Base-by-base conservation (phyloP, 2,113 vertebrate species). In the Dryoscopus gambensis region DNA sequence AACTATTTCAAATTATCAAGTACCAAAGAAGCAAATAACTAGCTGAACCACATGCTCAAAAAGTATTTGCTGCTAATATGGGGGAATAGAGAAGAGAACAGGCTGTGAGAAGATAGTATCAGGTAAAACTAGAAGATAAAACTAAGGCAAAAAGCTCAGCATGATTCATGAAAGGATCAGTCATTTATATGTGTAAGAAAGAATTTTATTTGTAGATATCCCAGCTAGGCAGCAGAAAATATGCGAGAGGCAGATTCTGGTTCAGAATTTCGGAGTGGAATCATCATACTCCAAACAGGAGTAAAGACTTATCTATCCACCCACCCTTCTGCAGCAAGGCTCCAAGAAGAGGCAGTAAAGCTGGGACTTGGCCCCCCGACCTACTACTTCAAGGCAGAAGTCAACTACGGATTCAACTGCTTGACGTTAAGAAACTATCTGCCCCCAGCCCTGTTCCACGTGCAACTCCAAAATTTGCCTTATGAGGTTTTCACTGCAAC, bases 1-100 rank as follows among this genome's bases (percentile, higher is more conserved):
- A 89, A 93, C 57, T 74, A 84, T 52, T 91, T 79, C 91, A 86
- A 82, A 91, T 73, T 35, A 85, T 40, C 47, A 96, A 90, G 68
- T 28, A 82, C 13, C 60, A 79, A 87, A 31, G 49, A 79, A 79
- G 46, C 18, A 87, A 74, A 74, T 87, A 83, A 35, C 8, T 14
- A 25, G 50, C n/a, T 70, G 28, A 83, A 94, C 40, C 13, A 81
- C 77, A 71, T 6, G 2, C 39, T 84, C n/a, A 47, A 13, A 6
- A 78, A 84, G 6, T 10, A 19, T 47, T 82, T 39, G 23, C 39
- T 83, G 46, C 17, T 52, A 68, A 80, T 14, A 78, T 15, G 24
- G 21, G 35, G 27, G 11, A 69, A 46, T 4, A 64, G 15, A 78
- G 33, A 35, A 11, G 3, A 75, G 31, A 87, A 84, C 18, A 42